A percentile compares a stretch with the other conserved stretches of the same genome.
Conservation (phyloP, 2,888 invertebrate species). For the Drosophila ustulata region DNA sequence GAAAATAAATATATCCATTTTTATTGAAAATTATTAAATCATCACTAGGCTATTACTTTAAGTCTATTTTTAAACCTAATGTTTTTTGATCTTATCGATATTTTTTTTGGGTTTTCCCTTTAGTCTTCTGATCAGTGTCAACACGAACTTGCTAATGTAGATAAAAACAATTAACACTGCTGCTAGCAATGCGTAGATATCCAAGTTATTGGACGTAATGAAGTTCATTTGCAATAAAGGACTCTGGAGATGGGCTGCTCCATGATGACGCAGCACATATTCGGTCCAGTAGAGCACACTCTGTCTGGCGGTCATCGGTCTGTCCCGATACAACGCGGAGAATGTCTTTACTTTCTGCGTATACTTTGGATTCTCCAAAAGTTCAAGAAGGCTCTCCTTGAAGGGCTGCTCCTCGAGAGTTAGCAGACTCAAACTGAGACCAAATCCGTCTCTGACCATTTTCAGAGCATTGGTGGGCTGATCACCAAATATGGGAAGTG, state of each 20-base stretch:
- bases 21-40: not conserved
- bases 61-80: not conserved
- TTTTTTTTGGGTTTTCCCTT: not conserved
- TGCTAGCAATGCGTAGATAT: constrained; percentile 81
- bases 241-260: constrained; percentile 86
- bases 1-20: not conserved
- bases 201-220: constrained; percentile 85
- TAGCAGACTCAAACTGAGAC: constrained; percentile 55
- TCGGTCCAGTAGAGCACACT: constrained; percentile 87
- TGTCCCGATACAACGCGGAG: constrained; percentile 86
- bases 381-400: constrained; percentile 53
- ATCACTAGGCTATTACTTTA: not conserved
- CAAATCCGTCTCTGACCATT: constrained; percentile 73
- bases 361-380: constrained; percentile 74
- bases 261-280: constrained; percentile 86
- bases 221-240: constrained; percentile 85
- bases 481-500: constrained; percentile 82
- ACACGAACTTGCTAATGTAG: constrained; percentile 2
- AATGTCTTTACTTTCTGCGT: constrained; percentile 81
- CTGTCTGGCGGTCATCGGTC: constrained; percentile 86
- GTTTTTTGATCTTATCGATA: constrained; percentile 1
- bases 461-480: constrained; percentile 72
- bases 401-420: constrained; percentile 65
- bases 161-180: not conserved
- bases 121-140: constrained; percentile 1